Conservation (phyloP, 2,797 vertebrate species). For the Scomberomorus guttatus region DNA sequence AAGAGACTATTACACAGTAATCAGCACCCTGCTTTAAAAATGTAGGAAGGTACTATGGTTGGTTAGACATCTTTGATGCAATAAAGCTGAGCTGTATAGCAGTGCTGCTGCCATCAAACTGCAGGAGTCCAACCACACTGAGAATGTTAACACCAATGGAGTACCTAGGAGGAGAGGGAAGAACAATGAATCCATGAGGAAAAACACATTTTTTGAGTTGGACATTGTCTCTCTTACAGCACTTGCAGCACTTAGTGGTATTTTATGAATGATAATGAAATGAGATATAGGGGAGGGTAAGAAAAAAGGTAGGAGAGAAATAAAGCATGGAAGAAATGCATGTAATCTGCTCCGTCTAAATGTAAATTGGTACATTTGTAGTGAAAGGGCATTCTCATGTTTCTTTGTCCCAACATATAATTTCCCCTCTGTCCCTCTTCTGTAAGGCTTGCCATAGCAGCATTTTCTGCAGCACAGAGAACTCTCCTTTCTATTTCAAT, state of each 20-base stretch:
- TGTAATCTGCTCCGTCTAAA: conserved; percentile 82
- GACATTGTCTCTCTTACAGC: conserved; percentile 29
- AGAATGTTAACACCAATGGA: conserved; percentile 63
- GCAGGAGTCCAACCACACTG: conserved; percentile 44
- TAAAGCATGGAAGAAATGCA: conserved; percentile 72
- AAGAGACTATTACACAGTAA: conserved; percentile 30
- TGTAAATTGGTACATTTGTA: conserved; percentile 87
- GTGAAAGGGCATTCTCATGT: conserved; percentile 85
- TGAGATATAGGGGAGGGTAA: conserved; percentile 47
- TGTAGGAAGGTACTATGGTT: conserved; percentile 35
- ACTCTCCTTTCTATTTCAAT: conserved; percentile 89
- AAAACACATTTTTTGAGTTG: conserved; percentile 54
- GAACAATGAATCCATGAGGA: conserved; percentile 55
- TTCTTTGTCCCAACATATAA: conserved; percentile 88
- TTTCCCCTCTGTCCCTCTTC: conserved; percentile 80
- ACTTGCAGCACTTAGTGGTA: conserved; percentile 60
- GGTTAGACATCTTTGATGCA: conserved; percentile 59
- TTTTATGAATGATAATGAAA: conserved; percentile 79
- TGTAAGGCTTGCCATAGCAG: conserved; percentile 85
- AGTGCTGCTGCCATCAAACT: conserved; percentile 44
- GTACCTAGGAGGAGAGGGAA: conserved; percentile 24
- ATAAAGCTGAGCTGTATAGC: conserved; percentile 42
- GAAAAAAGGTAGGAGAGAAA: conserved; percentile 38
- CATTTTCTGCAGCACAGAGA: conserved; percentile 85
- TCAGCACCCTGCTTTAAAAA: conserved; percentile 28